Evolutionary conservation across 2,113 vertebrate species (phyloP).

Genomic region (Melanerpes aurifrons): DNA sequence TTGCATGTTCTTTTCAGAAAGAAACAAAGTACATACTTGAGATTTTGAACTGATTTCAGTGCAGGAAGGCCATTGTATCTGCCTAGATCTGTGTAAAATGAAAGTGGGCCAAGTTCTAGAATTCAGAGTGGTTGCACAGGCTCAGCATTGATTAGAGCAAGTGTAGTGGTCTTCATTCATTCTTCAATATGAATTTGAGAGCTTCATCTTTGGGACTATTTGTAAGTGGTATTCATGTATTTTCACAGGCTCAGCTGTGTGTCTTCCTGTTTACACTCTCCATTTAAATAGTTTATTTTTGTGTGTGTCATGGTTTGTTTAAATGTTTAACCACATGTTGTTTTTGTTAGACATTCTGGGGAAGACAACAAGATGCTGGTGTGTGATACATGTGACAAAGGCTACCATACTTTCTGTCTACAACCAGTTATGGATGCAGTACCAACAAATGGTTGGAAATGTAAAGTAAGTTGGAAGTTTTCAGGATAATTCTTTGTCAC

Average conservation of each 20-base stretch:
- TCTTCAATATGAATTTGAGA: background rate
- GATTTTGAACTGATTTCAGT: background rate
- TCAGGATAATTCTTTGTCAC: background rate
- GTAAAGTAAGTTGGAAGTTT: constrained; percentile 86
- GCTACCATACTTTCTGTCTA: constrained; percentile 94
- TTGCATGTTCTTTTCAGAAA: background rate
- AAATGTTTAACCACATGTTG: constrained; percentile 30
- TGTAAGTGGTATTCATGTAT: background rate
- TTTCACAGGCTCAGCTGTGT: background rate
- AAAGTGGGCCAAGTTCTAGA: background rate
- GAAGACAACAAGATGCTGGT: constrained; percentile 91
- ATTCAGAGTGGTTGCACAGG: background rate
- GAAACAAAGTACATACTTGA: background rate
- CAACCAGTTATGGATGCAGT: constrained; percentile 89
- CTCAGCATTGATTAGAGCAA: background rate
- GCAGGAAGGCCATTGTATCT: background rate
- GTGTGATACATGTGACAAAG: constrained; percentile 95
- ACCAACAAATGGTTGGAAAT: constrained; percentile 90
- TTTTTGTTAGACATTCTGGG: constrained; percentile 83
- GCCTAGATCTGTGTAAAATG: background rate
- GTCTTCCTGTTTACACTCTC: background rate
- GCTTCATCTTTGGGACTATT: background rate
- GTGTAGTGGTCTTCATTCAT: background rate
- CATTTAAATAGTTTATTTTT: background rate
- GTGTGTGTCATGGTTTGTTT: background rate